Evolutionary conservation across 2,888 invertebrate genomes (phyloP), one percentile per base, ranked within the genome.

Genomic region (Acronicta psi): DNA sequence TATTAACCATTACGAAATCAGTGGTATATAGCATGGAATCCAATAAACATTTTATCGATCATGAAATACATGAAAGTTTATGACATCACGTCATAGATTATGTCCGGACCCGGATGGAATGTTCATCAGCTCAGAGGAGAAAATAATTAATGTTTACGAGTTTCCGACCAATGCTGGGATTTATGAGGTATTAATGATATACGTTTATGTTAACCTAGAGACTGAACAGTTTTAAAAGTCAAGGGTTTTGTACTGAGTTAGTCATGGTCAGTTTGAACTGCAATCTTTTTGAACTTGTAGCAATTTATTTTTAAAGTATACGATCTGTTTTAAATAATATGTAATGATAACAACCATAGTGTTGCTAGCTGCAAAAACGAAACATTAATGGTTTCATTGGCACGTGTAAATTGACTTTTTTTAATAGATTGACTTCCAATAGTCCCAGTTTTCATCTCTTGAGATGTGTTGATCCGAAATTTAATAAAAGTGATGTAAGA

Each of bases 121-220:
- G 41, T 55, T n/a, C 7, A 34, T 46, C 29, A 20, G 43, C 41
- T 51, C 17, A 41, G 13, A 20, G 29, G 16, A 60, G 45, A 53
- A 62, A 54, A 54, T 63, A 58, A 62, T 66, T 54, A 66, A 31
- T 45, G 6, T 66, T 74, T 56, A 73, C 61, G 73, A 69, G 59
- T 59, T 60, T 70, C 59, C 58, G 54, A 73, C 45, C 9, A 42
- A 36, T 31, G 45, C 40, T 62, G 41, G 53, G 42, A 16, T 70
- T 64, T 51, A 70, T 59, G 73, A 64, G 18, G 36, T n/a, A 41
- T 59, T 34, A 45, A 56, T 50, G 46, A 44, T 5, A 29, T 45
- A 20, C 42, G 36, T 50, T 59, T 54, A 63, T 57, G 37, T 59
- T 54, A 3, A 53, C 70, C 61, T 29, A 18, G 31, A 54, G 20